Evolutionary conservation across 23 tunicate genomes (phyloP).

Genomic region (Trididemnum nubilum): DNA sequence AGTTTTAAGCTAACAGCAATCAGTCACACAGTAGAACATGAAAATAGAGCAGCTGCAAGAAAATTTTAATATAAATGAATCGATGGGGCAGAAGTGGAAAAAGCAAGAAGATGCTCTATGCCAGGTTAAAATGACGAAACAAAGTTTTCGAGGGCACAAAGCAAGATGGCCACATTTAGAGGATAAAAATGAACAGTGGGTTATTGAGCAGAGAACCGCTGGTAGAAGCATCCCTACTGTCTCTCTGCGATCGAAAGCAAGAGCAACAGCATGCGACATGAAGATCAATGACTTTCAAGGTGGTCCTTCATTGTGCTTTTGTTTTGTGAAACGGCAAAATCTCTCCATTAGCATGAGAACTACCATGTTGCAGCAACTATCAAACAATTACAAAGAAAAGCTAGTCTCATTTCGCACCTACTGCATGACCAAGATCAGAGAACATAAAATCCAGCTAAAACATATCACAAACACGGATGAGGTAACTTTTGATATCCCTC

Average conservation of each 20-base stretch:
- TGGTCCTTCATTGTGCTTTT: slow-evolving; percentile 53
- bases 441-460: slow-evolving; percentile 44
- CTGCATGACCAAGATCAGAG: slow-evolving; percentile 48
- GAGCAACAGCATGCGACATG: slow-evolving; percentile 38
- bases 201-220: slow-evolving; percentile 49
- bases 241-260: slow-evolving; percentile 52
- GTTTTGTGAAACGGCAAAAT: slow-evolving; percentile 53
- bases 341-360: slow-evolving; percentile 53
- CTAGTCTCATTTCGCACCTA: slow-evolving; percentile 45
- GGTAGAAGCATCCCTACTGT: slow-evolving; percentile 41
- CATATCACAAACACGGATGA: slow-evolving; percentile 59
- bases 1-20: slow-evolving; percentile 57
- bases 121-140: slow-evolving; percentile 38
- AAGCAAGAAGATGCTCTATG: slow-evolving; percentile 52
- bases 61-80: slow-evolving; percentile 37
- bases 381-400: slow-evolving; percentile 50
- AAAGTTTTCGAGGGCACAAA: slow-evolving; percentile 53
- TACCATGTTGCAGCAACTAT: slow-evolving; percentile 49
- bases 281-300: slow-evolving; percentile 49
- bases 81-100: slow-evolving; percentile 56
- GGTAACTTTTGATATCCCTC: slow-evolving; percentile 64
- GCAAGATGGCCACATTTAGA: slow-evolving; percentile 65
- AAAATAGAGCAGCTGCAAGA: slow-evolving; percentile 55
- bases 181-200: slow-evolving; percentile 52
- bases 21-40: slow-evolving; percentile 39